Base-by-base conservation (phyloP, 2,888 invertebrate species). In the Cephus pygmeus region DNA sequence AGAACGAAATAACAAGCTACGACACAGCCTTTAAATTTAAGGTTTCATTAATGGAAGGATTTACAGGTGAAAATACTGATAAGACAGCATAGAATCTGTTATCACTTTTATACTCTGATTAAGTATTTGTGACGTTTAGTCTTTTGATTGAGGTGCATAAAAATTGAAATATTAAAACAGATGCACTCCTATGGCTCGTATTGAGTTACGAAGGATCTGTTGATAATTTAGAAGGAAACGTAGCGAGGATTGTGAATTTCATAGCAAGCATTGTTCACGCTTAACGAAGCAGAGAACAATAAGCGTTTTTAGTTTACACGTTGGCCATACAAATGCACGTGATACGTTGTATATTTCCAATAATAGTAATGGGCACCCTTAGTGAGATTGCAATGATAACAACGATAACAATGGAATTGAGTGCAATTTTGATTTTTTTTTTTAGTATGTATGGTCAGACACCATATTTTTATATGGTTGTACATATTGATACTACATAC, bases 351-450 rank as follows among this genome's bases (percentile, higher is more conserved):
- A 40, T 73, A 77, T 79, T 83, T 80, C 75, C 76, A 76, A 76
- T 77, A 73, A 69, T 74, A 77, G 77, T 80, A 83, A 80, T 74
- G 78, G 71, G 75, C 76, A 56, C 33, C 78, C 78, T 73, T 69
- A 75, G 76, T 76, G 76, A 77, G 78, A 82, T 85, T 85, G 78
- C 78, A 35, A 78, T 82, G 73, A 77, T 81, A 82, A 82, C 76
- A 79, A 77, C 81, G 73, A 77, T 81, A 81, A 82, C 78, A 79
- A 78, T 79, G 80, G 77, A 76, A 78, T 73, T 75, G 73, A 79
- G 69, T 75, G 40, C 35, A 35, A 0, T 36, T 12, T 36, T 12
- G 12, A 12, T 36, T 36, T 36, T 12, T 12, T 12, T 35, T 11
- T 35, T 2, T 12, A 35, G 12, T 35, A 12, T 3, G 35, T 35